A percentile compares a stretch with the other conserved stretches of the same genome.
Conservation (phyloP, 2,888 invertebrate species). For the Strigamia crassipes region DNA sequence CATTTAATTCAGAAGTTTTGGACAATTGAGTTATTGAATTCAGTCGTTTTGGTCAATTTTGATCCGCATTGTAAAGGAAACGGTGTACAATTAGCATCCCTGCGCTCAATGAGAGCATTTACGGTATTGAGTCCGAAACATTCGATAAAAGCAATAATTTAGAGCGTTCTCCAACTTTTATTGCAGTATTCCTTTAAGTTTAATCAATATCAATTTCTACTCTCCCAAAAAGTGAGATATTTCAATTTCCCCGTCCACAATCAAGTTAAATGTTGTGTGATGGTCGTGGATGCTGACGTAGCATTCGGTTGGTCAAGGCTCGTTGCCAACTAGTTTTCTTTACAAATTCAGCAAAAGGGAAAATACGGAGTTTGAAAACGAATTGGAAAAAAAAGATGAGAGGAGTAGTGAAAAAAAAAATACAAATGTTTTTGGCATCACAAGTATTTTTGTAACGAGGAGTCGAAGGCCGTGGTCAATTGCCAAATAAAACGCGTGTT, state of each 20-base stretch:
- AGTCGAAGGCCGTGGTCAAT: constrained; percentile 31
- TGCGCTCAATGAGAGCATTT: no score
- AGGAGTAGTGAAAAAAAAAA: background rate
- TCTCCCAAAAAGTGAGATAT: background rate
- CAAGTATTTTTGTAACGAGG: background rate
- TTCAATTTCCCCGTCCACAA: constrained; percentile 24
- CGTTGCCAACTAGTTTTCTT: constrained; percentile 24
- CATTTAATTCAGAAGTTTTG: no score
- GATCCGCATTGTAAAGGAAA: no score
- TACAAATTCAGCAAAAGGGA: constrained; percentile 22
- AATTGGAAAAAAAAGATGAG: background rate
- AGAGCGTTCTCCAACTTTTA: no score
- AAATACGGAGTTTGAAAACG: constrained; percentile 7
- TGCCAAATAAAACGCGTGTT: constrained; percentile 13
- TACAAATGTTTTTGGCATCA: background rate
- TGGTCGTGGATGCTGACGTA: constrained; percentile 25
- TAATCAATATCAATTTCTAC: background rate
- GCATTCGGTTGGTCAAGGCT: constrained; percentile 6
- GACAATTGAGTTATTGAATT: no score
- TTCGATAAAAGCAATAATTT: no score
- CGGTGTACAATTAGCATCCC: no score
- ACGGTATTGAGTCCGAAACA: no score
- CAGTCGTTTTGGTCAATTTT: no score
- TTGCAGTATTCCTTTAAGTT: background rate
- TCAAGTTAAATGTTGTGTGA: constrained; percentile 37